Conservation (phyloP, 2,888 invertebrate genomes). For the Dastarcus helophoroides region DNA sequence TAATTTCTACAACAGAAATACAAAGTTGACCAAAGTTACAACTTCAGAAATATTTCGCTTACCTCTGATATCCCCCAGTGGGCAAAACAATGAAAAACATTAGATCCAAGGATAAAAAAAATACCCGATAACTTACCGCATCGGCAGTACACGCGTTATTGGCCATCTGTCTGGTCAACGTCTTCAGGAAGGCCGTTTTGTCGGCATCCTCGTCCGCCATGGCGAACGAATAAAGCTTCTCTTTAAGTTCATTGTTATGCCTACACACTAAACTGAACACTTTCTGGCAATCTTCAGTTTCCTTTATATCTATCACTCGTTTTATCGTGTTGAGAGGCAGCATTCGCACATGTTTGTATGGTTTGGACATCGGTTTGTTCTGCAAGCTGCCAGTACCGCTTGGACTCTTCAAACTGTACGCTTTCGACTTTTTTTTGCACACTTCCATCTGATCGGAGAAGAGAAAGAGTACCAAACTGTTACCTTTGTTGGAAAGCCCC, state of each 20-base stretch:
- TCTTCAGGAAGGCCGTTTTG: conserved; percentile 70
- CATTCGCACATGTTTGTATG: conserved; percentile 83
- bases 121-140: conserved; percentile 64
- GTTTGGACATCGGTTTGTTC: conserved; percentile 57
- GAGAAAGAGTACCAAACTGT: conserved; percentile 73
- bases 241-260: conserved; percentile 75
- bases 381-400: conserved; percentile 25
- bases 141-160: conserved; percentile 87
- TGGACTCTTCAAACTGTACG: conserved; percentile 58
- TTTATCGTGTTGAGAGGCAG: conserved; percentile 82
- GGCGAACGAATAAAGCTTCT: conserved; percentile 78
- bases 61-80: no score
- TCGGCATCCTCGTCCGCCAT: conserved; percentile 69
- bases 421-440: conserved; percentile 74
- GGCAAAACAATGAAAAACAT: no score
- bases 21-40: no score
- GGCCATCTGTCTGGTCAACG: conserved; percentile 81
- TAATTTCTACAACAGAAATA: no score
- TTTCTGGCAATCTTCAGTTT: conserved; percentile 75
- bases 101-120: no score
- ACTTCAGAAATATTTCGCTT: no score
- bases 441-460: conserved; percentile 94
- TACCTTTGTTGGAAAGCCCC: conserved; percentile 71
- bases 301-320: conserved; percentile 80
- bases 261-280: conserved; percentile 85